Conservation (phyloP, 2,113 vertebrate genomes). For the Asarcornis scutulata region DNA sequence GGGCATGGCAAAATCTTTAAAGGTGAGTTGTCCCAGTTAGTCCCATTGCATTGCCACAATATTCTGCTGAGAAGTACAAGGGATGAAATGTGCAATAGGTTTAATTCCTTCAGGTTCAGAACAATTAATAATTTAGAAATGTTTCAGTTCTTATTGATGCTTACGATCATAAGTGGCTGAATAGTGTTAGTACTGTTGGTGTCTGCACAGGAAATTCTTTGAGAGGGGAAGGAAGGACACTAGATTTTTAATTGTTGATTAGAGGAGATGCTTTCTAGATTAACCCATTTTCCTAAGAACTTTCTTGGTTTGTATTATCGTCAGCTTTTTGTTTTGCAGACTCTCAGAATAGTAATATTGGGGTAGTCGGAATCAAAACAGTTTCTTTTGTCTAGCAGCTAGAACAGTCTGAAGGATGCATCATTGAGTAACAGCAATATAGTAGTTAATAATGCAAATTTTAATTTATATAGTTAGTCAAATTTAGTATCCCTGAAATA, state of each 20-base stretch:
- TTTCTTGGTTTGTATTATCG: not conserved
- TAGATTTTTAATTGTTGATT: slow-evolving; percentile 5
- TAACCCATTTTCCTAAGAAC: not conserved
- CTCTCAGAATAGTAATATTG: not conserved
- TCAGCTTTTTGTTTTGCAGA: not conserved
- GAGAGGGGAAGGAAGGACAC: not conserved
- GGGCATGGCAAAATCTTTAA: not conserved
- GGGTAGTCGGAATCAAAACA: not conserved
- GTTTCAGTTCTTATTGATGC: slow-evolving; percentile 17
- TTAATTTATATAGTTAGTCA: not conserved
- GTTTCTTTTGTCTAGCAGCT: not conserved
- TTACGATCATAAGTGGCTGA: not conserved
- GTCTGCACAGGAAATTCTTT: not conserved
- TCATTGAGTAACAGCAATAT: not conserved
- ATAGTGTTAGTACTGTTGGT: not conserved
- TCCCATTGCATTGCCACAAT: not conserved
- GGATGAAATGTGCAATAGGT: not conserved
- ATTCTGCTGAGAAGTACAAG: not conserved
- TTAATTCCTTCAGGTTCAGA: not conserved
- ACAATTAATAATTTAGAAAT: slow-evolving; percentile 53
- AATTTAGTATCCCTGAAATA: not conserved
- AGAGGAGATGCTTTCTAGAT: slow-evolving; percentile 3
- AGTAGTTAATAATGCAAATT: not conserved
- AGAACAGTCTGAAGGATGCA: not conserved
- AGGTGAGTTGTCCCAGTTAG: not conserved